These are phyloP conservation scores for Nomada fabriciana DNA, from an alignment of 2,888 invertebrate species.

Conservation along the genomic window DNA sequence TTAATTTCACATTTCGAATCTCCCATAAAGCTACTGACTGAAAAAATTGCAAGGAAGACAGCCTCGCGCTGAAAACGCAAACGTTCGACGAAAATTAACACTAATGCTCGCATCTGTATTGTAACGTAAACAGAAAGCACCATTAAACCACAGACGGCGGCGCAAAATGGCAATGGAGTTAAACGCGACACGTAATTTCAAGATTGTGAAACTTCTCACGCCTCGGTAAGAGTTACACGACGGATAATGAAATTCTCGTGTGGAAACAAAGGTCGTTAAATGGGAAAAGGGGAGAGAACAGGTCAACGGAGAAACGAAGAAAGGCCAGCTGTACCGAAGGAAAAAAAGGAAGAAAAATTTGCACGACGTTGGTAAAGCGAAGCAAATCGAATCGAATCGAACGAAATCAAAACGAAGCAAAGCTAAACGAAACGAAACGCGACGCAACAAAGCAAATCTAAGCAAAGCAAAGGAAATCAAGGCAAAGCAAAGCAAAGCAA, in stretches of 20 bases:
- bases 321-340: slow-evolving; percentile 11
- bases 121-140: slow-evolving; percentile 2
- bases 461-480: too few relatives aligned
- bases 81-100: neutral
- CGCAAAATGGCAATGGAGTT: slow-evolving; percentile 9
- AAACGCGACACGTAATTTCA: slow-evolving; percentile 34
- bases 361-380: neutral
- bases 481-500: too few relatives aligned
- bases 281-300: slow-evolving; percentile 20
- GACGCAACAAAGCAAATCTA: too few relatives aligned
- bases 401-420: too few relatives aligned
- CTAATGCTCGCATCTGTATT: slow-evolving; percentile 11
- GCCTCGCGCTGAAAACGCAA: neutral
- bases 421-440: too few relatives aligned
- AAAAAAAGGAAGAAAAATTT: neutral
- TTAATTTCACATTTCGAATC: too few relatives aligned
- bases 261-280: slow-evolving; percentile 45
- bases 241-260: slow-evolving; percentile 41
- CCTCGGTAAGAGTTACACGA: slow-evolving; percentile 30
- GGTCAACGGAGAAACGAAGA: slow-evolving; percentile 36
- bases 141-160: slow-evolving; percentile 13
- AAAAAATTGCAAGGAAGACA: neutral
- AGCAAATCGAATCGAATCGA: neutral
- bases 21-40: too few relatives aligned
- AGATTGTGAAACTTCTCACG: slow-evolving; percentile 49